Conservation (phyloP, 2,113 vertebrate genomes). For the Syngnathus scovelli region DNA sequence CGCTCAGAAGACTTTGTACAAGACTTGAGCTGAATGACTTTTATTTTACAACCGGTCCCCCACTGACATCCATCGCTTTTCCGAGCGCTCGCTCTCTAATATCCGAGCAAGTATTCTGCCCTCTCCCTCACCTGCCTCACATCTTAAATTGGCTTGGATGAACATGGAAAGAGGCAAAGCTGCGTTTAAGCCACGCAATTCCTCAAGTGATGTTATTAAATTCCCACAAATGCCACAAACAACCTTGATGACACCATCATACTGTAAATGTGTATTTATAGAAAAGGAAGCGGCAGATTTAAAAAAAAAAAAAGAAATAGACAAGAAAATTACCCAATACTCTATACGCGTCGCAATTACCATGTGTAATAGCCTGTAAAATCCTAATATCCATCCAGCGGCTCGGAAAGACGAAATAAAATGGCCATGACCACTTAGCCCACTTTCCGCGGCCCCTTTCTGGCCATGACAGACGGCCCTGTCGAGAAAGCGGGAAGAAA, state of each 20-base stretch:
- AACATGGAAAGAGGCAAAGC: conserved; percentile 62
- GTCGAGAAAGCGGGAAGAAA: conserved; percentile 65
- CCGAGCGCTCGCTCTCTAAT: conserved; percentile 36
- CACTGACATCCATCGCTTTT: conserved; percentile 34
- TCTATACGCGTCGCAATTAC: conserved; percentile 75
- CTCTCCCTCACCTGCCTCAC: conserved; percentile 31
- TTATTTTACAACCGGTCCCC: conserved; percentile 26
- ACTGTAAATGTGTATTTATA: conserved; percentile 59
- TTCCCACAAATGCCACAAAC: conserved; percentile 49
- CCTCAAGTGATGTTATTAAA: conserved; percentile 60
- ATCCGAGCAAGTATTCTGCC: conserved; percentile 47
- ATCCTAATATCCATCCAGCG: conserved; percentile 75
- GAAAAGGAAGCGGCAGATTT: conserved; percentile 12
- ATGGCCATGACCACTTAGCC: conserved; percentile 70
- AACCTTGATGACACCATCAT: conserved; percentile 49
- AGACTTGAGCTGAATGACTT: background rate
- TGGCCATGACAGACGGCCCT: conserved; percentile 69
- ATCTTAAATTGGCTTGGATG: conserved; percentile 65
- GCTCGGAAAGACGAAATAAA: conserved; percentile 70
- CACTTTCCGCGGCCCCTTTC: conserved; percentile 62
- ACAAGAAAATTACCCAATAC: conserved; percentile 63
- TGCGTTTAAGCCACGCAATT: conserved; percentile 55
- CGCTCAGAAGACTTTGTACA: background rate
- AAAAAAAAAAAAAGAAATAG: conserved; percentile 12
- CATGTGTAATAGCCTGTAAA: conserved; percentile 78